Percentiles rank a stretch among this genome's conserved stretches.
Conservation (phyloP, 2,888 invertebrate genomes). For the Lasius fuliginosus region DNA sequence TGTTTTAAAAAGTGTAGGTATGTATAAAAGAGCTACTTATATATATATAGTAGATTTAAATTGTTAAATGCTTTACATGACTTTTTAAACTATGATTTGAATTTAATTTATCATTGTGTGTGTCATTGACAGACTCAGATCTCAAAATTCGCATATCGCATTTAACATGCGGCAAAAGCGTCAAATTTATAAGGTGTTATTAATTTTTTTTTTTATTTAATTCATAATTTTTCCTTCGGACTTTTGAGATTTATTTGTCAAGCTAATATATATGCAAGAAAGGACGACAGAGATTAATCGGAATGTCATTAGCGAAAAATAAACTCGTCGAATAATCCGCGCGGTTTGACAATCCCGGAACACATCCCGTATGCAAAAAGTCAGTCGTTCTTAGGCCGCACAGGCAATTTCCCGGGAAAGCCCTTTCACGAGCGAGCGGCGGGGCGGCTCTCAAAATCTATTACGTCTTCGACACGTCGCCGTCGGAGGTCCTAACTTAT, state of each 20-base stretch:
- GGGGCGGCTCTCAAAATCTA: slow-evolving; percentile 74
- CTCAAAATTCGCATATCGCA: background rate
- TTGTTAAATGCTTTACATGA: background rate
- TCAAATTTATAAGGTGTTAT: background rate
- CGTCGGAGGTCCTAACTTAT: slow-evolving; percentile 82
- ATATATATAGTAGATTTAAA: background rate
- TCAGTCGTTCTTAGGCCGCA: slow-evolving; percentile 64
- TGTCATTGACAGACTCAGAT: background rate
- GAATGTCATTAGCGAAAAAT: slow-evolving; percentile 11
- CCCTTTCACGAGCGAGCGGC: slow-evolving; percentile 52
- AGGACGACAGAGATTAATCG: background rate
- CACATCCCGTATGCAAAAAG: slow-evolving; percentile 60
- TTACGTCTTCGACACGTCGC: slow-evolving; percentile 76
- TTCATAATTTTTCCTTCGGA: background rate
- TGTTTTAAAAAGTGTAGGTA: background rate
- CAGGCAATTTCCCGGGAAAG: slow-evolving; percentile 67
- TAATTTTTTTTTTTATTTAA: background rate
- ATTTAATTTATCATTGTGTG: background rate
- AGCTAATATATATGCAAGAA: background rate
- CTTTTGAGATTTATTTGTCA: background rate
- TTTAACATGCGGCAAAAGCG: background rate
- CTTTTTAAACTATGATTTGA: background rate
- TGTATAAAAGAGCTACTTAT: background rate
- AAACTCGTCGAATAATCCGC: background rate
- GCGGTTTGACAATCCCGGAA: background rate